These are phyloP conservation scores for Chrysocyon brachyurus DNA, from an alignment of 2,797 vertebrate species.

Conservation along the genomic window DNA sequence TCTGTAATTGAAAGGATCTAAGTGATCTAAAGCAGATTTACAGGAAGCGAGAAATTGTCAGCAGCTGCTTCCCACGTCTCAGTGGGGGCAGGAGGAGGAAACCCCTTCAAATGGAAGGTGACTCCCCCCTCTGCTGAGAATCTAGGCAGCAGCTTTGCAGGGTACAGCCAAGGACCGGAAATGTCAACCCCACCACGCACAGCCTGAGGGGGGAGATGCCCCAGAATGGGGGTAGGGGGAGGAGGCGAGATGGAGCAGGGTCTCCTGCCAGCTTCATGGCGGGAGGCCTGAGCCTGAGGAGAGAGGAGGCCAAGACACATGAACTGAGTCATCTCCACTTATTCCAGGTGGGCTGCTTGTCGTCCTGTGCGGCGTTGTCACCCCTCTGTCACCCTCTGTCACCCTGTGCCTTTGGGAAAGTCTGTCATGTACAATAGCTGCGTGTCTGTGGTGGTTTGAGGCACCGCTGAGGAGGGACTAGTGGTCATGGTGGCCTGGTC, in stretches of 20 bases:
- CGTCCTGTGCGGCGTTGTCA: not conserved
- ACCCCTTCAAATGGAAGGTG: not conserved
- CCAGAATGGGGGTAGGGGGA: fast-evolving
- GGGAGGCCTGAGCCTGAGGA: not conserved
- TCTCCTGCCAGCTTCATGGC: fast-evolving
- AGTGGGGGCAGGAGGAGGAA: not conserved
- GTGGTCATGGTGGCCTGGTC: not conserved
- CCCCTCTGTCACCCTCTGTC: not conserved
- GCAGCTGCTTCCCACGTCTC: not conserved
- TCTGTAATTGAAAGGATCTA: not conserved
- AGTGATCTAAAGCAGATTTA: not conserved
- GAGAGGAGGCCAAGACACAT: not conserved
- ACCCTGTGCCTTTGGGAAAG: not conserved
- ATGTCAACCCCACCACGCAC: not conserved
- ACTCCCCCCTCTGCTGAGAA: no score
- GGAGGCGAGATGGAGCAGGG: not conserved
- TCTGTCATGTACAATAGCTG: not conserved
- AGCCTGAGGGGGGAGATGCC: not conserved
- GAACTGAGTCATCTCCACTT: not conserved
- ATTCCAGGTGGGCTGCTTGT: not conserved
- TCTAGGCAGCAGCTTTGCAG: not conserved
- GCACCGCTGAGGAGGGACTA: fast-evolving
- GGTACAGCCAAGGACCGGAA: not conserved
- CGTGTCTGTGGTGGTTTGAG: not conserved
- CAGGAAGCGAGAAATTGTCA: not conserved